Base-by-base conservation (phyloP, 2,113 vertebrate species). In the Mellivora capensis region DNA sequence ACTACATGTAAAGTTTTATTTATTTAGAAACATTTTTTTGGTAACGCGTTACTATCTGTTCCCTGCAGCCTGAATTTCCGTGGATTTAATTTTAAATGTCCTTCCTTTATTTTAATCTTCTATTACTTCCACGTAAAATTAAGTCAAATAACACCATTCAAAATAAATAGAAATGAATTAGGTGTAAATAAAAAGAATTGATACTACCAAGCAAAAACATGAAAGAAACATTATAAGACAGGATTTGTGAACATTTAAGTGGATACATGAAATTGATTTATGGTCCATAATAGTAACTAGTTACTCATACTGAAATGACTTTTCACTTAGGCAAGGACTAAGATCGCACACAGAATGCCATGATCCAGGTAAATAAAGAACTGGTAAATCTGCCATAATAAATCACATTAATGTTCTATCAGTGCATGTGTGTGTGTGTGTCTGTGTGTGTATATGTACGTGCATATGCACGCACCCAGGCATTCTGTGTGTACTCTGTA, bases 51-150 rank as follows among this genome's bases (percentile, higher is more conserved):
- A 27, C 39, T 57, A 20, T 88, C 31, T 92, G 4, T 89, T 82
- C 31, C 64, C 37, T 95, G 37, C 52, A 87, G 90, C 76, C 34
- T n/a, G 23, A 37, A 87, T 77, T 79, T 87, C 17, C 18, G 42
- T 83, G 4, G 23, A 82, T 69, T 94, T 94, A 79, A 62, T 91
- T 97, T 87, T 79, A 71, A 81, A 84, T 37, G 37, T 15, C 29
- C 52, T 87, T 62, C 17, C 34, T 89, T 89, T 52, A 90, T 85
- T 95, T 91, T 71, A n/a, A 87, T 92, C 74, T 97, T 94, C 15
- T 87, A 85, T 88, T 82, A 93, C 79, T 93, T 88, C 18, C 10
- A 20, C 31, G 29, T 37, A 84, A 81, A 34, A 81, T 25, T 57
- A 87, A 81, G n/a, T 44, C 83, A 93, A 79, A 77, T 83, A 90